Conservation (phyloP, 2,888 invertebrate species). For the Panzeria rudis region DNA sequence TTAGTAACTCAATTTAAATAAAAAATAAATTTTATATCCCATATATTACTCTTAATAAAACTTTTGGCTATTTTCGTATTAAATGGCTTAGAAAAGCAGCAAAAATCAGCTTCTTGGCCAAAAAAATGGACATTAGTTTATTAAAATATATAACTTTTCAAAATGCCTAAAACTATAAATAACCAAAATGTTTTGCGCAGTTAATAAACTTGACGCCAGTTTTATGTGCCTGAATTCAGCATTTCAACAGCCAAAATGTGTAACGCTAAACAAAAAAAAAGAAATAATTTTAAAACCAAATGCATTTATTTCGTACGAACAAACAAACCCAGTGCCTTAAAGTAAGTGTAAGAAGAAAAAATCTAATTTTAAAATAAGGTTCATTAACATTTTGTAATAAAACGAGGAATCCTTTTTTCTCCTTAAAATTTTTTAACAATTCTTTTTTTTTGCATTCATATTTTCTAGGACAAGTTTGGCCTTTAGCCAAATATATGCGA, state of each 20-base stretch:
- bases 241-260: constrained; percentile 39
- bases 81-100: constrained; percentile 15
- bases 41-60: constrained; percentile 11
- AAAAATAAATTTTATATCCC: no score
- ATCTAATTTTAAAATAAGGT: constrained; percentile 60
- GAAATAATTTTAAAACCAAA: constrained; percentile 16
- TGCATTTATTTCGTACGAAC: constrained; percentile 15
- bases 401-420: constrained; percentile 51
- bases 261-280: constrained; percentile 23
- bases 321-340: neutral
- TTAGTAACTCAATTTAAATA: no score
- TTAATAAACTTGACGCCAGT: constrained; percentile 70
- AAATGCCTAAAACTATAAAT: constrained; percentile 29
- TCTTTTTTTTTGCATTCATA: constrained; percentile 3
- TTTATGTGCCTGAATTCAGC: constrained; percentile 37
- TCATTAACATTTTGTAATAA: constrained; percentile 70
- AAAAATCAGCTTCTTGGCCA: neutral
- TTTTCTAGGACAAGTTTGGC: constrained; percentile 46
- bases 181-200: constrained; percentile 20
- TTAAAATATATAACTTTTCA: neutral
- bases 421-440: constrained; percentile 3
- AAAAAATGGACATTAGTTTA: neutral
- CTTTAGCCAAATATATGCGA: constrained; percentile 50
- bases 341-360: constrained; percentile 6
- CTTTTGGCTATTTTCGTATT: neutral